Evolutionary conservation across 2,888 invertebrate genomes (phyloP), one percentile per base, ranked within the genome.

Genomic region (Trissonchulus sp.): DNA sequence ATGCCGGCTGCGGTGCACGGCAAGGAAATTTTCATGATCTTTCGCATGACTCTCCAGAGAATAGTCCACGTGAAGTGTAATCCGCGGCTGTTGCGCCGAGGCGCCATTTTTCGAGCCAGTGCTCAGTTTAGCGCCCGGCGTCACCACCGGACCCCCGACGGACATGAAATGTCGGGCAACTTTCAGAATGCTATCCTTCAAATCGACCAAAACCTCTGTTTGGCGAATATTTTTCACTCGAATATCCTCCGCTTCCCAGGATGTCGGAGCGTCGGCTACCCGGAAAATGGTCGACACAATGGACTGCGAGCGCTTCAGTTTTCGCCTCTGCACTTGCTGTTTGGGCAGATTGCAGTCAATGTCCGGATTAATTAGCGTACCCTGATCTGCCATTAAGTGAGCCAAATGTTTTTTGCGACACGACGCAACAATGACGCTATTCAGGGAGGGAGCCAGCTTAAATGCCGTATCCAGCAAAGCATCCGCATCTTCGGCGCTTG

Each of bases 131-230:
- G 35, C 71, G 34, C 34, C 34, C n/a, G 2, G n/a, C 33, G 31
- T 36, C 15, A 34, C 71, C n/a, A n/a, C n/a, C 2, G 33, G n/a
- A 36, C 23, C 35, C 3, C 34, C 34, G 3, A 93, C 86, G 76
- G 93, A 92, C 79, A 96, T 90, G 86, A 99, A 99, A 87, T 99
- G 97, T 37, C 96, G 89, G 33, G 94, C 93, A 78, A 93, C 90
- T 87, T 93, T 96, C 74, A 96, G 87, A 80, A 98, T 94, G 37
- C 96, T 93, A 87, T 99, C 97, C 80, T 97, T 89, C 74, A 99
- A 88, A 87, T 98, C 97, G n/a, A 99, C 96, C 79, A 99, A 88
- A 82, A 98, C 91, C 88, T 99, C 98, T 81, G 99, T 99, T 87
- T 98, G 98, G 78, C 93, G 91, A 73, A 99, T 93, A 88, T 99